These are phyloP conservation scores for Gulo gulo DNA, from an alignment of 2,113 vertebrate species.

Conservation along the genomic window DNA sequence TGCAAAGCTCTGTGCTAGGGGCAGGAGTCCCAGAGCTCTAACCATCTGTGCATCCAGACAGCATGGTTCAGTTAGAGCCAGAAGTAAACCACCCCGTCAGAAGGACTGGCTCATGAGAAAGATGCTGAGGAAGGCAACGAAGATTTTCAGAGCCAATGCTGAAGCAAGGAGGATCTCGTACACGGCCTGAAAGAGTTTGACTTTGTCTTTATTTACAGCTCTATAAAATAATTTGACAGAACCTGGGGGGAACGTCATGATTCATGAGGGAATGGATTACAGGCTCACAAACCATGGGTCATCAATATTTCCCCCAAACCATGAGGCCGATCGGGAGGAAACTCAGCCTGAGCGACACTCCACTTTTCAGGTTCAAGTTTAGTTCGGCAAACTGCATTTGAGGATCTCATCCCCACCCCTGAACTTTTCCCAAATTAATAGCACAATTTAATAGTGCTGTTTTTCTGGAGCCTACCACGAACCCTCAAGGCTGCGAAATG, in stretches of 20 bases:
- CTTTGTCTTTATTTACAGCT: not conserved
- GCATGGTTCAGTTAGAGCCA: rapidly evolving
- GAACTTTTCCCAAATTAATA: not conserved
- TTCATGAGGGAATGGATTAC: not conserved
- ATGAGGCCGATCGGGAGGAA: not conserved
- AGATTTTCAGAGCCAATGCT: not conserved
- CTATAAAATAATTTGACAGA: not conserved
- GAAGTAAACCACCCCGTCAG: not conserved
- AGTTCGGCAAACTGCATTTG: not conserved
- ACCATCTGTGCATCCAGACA: not conserved
- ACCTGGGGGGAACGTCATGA: not conserved
- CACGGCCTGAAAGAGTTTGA: not conserved
- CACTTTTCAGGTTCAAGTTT: not conserved
- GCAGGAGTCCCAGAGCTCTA: not conserved
- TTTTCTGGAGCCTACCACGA: not conserved
- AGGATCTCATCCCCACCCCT: not conserved
- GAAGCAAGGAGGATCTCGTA: not conserved
- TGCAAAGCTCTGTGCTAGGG: not conserved
- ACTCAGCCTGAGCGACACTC: no score
- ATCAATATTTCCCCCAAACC: not conserved
- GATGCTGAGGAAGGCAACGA: not conserved
- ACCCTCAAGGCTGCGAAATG: not conserved
- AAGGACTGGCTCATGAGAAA: not conserved
- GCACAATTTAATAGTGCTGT: not conserved
- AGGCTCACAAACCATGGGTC: not conserved